These are phyloP conservation scores for Valencia hispanica DNA, from an alignment of 2,797 vertebrate species.

Conservation along the genomic window DNA sequence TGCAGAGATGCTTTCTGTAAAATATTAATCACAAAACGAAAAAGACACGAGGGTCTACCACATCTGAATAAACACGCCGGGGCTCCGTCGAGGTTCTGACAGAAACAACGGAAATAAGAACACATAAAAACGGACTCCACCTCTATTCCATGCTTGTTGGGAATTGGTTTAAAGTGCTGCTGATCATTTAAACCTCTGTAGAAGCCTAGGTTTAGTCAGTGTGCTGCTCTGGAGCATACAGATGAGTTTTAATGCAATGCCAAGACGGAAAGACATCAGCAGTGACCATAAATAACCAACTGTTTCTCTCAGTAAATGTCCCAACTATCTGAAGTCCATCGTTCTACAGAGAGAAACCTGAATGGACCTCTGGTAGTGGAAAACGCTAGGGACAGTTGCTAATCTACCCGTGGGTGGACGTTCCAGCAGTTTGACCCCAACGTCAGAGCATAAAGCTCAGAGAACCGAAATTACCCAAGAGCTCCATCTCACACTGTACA, in stretches of 20 bases:
- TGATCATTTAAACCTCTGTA: neutral
- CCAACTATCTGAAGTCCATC: too few species aligned
- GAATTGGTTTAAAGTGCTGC: neutral
- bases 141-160: neutral
- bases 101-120: neutral
- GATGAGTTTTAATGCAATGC: neutral
- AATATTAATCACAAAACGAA: slow-evolving; percentile 73
- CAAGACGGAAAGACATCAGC: neutral
- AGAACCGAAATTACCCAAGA: too few species aligned
- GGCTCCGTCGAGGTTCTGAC: slow-evolving; percentile 1
- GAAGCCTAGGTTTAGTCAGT: neutral
- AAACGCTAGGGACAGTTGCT: neutral
- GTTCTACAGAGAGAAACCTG: too few species aligned
- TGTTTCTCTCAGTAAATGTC: neutral
- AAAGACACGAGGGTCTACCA: slow-evolving; percentile 49
- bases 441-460: too few species aligned
- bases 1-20: slow-evolving; percentile 60
- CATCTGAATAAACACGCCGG: slow-evolving; percentile 65
- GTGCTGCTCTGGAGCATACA: neutral
- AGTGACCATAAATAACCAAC: neutral
- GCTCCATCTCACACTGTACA: too few species aligned
- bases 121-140: neutral
- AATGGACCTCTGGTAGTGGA: too few species aligned
- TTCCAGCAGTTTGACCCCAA: neutral
- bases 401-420: too few species aligned